These are phyloP conservation scores for Drosophila watanabei DNA, from an alignment of 1,140 invertebrate species.

Conservation along the genomic window DNA sequence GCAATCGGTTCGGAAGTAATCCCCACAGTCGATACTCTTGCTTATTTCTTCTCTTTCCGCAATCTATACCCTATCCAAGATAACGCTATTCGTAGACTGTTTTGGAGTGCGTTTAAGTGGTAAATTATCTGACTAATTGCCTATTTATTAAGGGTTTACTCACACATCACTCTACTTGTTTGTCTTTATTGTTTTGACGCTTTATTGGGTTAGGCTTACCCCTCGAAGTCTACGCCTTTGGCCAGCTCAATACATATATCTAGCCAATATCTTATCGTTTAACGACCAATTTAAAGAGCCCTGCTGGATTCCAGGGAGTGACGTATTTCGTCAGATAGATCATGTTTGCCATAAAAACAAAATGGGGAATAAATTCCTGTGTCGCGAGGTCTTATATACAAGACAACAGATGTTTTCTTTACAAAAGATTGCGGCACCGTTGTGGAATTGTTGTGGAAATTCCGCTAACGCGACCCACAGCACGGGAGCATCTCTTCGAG, in stretches of 20 bases:
- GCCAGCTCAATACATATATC: constrained; percentile 37
- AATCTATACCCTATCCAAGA: constrained; percentile 23
- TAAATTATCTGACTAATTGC: constrained; percentile 53
- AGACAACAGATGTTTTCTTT: constrained; percentile 55
- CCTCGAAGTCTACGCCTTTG: constrained; percentile 6
- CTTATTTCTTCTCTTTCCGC: not conserved
- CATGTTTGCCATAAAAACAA: constrained; percentile 38
- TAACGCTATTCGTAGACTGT: constrained; percentile 14
- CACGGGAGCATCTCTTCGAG: constrained; percentile 27
- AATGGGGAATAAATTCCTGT: constrained; percentile 26
- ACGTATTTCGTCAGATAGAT: constrained; percentile 42
- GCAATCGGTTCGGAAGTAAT: constrained; percentile 24
- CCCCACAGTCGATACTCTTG: not conserved
- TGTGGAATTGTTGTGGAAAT: not conserved
- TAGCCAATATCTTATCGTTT: constrained; percentile 56
- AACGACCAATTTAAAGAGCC: constrained; percentile 35
- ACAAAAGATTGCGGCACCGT: constrained; percentile 1
- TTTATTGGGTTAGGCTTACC: constrained; percentile 39
- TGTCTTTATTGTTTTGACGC: constrained; percentile 20
- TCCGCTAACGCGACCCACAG: constrained; percentile 16
- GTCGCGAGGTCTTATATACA: constrained; percentile 29
- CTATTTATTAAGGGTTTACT: constrained; percentile 42
- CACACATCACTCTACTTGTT: constrained; percentile 18
- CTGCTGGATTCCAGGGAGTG: constrained; percentile 38
- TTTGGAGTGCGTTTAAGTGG: constrained; percentile 11